Base-by-base conservation (phyloP, 2,888 invertebrate species). In the Dorcus hopei region DNA sequence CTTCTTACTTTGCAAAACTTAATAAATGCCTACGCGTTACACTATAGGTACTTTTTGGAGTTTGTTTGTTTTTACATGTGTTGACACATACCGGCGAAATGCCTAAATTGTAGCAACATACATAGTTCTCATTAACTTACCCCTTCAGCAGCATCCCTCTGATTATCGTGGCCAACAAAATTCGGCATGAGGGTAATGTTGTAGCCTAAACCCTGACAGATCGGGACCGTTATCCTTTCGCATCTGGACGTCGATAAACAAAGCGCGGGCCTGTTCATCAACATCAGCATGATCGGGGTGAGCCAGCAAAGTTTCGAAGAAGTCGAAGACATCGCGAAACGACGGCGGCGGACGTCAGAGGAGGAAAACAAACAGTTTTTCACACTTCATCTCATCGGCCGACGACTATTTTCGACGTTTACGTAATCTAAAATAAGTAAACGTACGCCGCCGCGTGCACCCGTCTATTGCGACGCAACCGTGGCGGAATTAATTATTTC, bases 171-270 rank as follows among this genome's bases (percentile, higher is more conserved):
- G 1, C 90, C 91, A 78, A 93, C 85, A 61, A 91, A 83, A 80
- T 94, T 94, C 52, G 94, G 94, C 90, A 93, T 89, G 38, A 86
- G 85, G 26, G 94, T 94, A 80, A 88, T 86, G 80, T 93, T 93
- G 80, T 94, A 94, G 67, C 90, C 87, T 75, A 94, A 81, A 70
- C 90, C 90, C 75, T 87, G 86, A 76, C 94, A 94, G 78, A 90
- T 82, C 47, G 90, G 87, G 59, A 91, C 87, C 55, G 82, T 83
- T 73, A 94, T 92, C 71, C 86, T 83, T 79, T 93, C 90, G 78
- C 94, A 94, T 61, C 64, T 58, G 42, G 63, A 65, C 53, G 47
- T 26, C 9, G 57, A 49, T 9, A 55, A 42, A 3, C 38, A 48
- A 16, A 14, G 23, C 7, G n/a, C 49, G 19, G 54, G 38, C 38